These are phyloP conservation scores for Panopea generosa DNA, from an alignment of 2,888 invertebrate genomes.

Conservation along the genomic window DNA sequence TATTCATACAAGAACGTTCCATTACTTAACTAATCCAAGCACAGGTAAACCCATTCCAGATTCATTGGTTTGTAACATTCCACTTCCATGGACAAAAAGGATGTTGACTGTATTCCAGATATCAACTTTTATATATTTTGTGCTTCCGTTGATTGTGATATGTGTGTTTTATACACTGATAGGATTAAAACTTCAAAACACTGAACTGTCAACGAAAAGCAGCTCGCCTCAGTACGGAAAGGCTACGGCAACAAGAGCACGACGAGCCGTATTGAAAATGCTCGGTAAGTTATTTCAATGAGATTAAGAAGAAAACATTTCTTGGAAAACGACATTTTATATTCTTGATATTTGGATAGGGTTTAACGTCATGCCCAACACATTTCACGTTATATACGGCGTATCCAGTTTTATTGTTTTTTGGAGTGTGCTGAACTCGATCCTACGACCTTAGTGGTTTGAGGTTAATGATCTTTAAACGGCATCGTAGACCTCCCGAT, in stretches of 20 bases:
- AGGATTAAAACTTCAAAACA: slow-evolving; percentile 76
- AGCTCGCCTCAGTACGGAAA: slow-evolving; percentile 53
- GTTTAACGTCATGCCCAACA: too few relatives aligned
- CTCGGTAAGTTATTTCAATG: slow-evolving; percentile 33
- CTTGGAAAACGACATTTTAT: too few relatives aligned
- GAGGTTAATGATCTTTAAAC: too few relatives aligned
- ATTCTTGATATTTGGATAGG: too few relatives aligned
- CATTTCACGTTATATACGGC: too few relatives aligned
- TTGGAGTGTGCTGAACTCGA: too few relatives aligned
- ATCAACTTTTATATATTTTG: slow-evolving; percentile 93
- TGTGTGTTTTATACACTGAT: slow-evolving; percentile 89
- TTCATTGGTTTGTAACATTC: slow-evolving; percentile 80
- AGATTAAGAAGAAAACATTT: not conserved
- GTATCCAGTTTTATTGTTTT: too few relatives aligned
- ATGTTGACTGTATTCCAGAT: slow-evolving; percentile 89
- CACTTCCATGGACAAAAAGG: slow-evolving; percentile 66
- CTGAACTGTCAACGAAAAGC: slow-evolving; percentile 47
- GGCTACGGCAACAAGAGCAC: slow-evolving; percentile 64
- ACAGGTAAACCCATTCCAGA: slow-evolving; percentile 71
- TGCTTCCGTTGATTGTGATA: slow-evolving; percentile 90
- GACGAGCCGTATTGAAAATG: slow-evolving; percentile 80
- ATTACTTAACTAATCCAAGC: slow-evolving; percentile 68
- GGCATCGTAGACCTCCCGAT: too few relatives aligned
- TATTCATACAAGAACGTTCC: slow-evolving; percentile 78
- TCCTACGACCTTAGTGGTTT: too few relatives aligned